phyloP scores from a whole-genome alignment of 2,797 vertebrate genomes.

The Chiloscyllium punctatum region DNA sequence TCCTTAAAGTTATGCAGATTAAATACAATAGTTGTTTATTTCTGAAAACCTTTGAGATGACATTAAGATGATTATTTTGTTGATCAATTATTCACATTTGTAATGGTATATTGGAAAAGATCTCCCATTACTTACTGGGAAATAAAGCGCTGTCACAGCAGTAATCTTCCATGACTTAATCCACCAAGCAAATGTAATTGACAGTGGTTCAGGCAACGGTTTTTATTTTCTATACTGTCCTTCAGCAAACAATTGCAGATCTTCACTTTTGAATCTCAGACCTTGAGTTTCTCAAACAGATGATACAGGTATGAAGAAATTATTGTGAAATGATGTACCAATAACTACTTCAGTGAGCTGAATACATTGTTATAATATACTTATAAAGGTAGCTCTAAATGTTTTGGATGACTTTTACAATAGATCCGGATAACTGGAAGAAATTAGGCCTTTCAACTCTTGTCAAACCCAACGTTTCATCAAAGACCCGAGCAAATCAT shows the following conservation, averaged over 20 bases:
- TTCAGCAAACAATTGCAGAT: conserved; percentile 42
- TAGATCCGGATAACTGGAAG: not conserved
- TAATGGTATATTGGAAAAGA: conserved; percentile 47
- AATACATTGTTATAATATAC: not conserved
- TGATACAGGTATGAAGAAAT: conserved; percentile 50
- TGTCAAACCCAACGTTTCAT: not conserved
- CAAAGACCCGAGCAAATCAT: not conserved
- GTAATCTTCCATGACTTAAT: conserved; percentile 58
- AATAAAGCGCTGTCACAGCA: conserved; percentile 48
- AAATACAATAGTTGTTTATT: conserved; percentile 51
- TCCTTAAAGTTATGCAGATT: conserved; percentile 45
- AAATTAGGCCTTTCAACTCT: not conserved
- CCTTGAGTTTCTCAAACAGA: conserved; percentile 49
- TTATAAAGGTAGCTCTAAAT: not conserved
- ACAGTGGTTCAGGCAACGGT: conserved; percentile 47
- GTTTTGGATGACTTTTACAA: not conserved
- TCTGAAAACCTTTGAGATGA: conserved; percentile 45
- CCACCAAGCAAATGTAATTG: conserved; percentile 51
- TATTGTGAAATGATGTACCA: conserved; percentile 20
- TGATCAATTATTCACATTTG: conserved; percentile 53
- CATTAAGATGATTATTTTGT: conserved; percentile 53
- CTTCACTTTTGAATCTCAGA: conserved; percentile 43
- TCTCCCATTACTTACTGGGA: conserved; percentile 46
- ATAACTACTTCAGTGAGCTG: not conserved
- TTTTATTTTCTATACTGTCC: conserved; percentile 47